Evolutionary conservation across 2,113 vertebrate species (phyloP), one percentile per base, ranked within the genome.

Genomic region (Equus przewalskii): DNA sequence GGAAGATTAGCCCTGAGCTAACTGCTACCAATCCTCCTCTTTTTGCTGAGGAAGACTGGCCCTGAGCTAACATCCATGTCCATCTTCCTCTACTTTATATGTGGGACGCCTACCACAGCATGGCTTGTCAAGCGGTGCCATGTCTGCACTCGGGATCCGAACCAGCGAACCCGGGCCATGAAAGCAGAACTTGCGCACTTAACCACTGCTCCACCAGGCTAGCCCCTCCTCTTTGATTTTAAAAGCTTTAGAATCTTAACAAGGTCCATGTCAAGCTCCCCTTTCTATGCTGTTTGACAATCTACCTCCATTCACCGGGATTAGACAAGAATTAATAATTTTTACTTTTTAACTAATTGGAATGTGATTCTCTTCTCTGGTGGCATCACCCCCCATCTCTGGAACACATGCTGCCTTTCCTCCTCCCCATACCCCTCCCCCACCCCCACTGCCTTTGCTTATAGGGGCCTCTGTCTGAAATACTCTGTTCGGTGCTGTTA

Each of bases 201-300:
- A 41, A 41, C 36, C 36, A 41, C 36, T 41, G 36, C 36, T 41
- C 36, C 36, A 41, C 36, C 36, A 41, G 36, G 36, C 36, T 41
- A 41, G 36, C 36, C 36, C 36, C 11, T 79, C 15, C 7, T 26
- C 70, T 92, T 91, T 90, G 79, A 54, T 75, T 82, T 41, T 73
- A 49, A 94, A 86, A 73, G 70, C n/a, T 58, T 54, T 78, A 69
- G 14, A 70, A 79, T 75, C n/a, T 65, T 87, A 67, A 60, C 84
- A 80, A 89, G 60, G 41, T 6, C 46, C 46, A 22, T 13, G 6
- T 30, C 60, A 76, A 81, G 10, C 46, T 78, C 82, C 60, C 21
- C 9, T 7, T 67, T 91, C 75, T 33, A 6, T 69, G 49, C 49
- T 82, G 15, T 67, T 16, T 96, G 58, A 33, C 60, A 94, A 51